Evolutionary conservation across 1,140 invertebrate species (phyloP).

Genomic region (Linepithema humile): DNA sequence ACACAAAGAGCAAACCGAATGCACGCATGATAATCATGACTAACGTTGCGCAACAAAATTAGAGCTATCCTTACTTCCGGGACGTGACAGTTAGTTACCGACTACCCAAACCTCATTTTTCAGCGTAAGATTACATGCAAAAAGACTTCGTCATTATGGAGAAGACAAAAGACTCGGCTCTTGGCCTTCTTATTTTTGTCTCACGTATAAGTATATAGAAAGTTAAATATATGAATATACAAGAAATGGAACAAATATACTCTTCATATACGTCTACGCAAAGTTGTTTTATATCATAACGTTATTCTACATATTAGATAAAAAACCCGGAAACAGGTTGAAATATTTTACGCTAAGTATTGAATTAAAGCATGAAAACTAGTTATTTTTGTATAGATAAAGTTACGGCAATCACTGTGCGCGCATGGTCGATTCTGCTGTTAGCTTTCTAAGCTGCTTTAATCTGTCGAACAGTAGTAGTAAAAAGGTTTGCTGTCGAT

Average conservation of each 20-base stretch:
- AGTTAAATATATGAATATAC: too few relatives aligned
- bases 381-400: constrained; percentile 9
- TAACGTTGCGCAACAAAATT: constrained; percentile 44
- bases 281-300: too few relatives aligned
- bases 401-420: constrained; percentile 17
- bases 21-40: neutral
- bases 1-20: neutral
- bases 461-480: constrained; percentile 13
- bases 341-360: neutral
- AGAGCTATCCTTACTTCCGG: constrained; percentile 38
- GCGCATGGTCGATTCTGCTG: neutral
- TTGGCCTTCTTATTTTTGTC: neutral
- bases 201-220: constrained; percentile 15
- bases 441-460: constrained; percentile 50
- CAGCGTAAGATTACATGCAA: neutral
- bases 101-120: constrained; percentile 1
- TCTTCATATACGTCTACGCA: too few relatives aligned
- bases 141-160: neutral
- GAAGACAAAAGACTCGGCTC: neutral
- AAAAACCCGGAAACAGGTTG: neutral
- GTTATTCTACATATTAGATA: neutral
- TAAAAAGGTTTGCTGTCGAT: constrained; percentile 19
- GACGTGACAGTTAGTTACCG: constrained; percentile 26
- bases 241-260: too few relatives aligned
- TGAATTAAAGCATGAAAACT: neutral